Evolutionary conservation across 2,888 invertebrate species (phyloP).

Genomic region (Taenaris catops): DNA sequence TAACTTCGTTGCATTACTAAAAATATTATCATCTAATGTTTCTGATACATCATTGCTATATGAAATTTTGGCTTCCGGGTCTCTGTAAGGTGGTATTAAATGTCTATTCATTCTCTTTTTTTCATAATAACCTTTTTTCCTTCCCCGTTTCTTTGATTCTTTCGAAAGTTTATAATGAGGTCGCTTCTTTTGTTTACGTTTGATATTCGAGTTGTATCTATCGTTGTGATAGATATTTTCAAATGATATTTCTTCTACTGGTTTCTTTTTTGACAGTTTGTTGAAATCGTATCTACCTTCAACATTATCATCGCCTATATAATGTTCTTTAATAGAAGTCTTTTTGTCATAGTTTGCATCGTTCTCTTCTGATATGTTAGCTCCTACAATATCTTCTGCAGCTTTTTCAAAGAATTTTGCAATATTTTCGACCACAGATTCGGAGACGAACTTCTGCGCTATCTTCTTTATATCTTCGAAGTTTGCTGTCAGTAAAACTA

Average conservation of each 20-base stretch:
- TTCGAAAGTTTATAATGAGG: background rate
- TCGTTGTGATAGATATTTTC: background rate
- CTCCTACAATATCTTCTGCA: slow-evolving; percentile 9
- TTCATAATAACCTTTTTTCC: background rate
- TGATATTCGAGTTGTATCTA: background rate
- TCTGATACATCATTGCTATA: background rate
- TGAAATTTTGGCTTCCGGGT: too few species aligned
- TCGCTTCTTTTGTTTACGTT: background rate
- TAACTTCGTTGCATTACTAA: background rate
- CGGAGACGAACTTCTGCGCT: slow-evolving; percentile 45
- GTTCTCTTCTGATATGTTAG: slow-evolving; percentile 29
- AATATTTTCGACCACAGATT: slow-evolving; percentile 39
- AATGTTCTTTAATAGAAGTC: background rate
- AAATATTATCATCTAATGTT: background rate
- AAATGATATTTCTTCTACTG: background rate
- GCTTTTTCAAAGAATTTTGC: slow-evolving; percentile 33
- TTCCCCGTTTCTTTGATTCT: background rate
- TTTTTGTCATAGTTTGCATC: slow-evolving; percentile 20
- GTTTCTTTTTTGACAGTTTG: too few species aligned
- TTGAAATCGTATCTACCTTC: background rate
- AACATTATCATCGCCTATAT: background rate
- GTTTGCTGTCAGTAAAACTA: slow-evolving; percentile 48
- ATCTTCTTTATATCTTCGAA: slow-evolving; percentile 48
- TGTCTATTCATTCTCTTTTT: background rate
- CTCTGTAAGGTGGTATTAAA: too few species aligned